Evolutionary conservation across 2,113 vertebrate species (phyloP), one percentile per base, ranked within the genome.

Genomic region (Anguilla japonica): DNA sequence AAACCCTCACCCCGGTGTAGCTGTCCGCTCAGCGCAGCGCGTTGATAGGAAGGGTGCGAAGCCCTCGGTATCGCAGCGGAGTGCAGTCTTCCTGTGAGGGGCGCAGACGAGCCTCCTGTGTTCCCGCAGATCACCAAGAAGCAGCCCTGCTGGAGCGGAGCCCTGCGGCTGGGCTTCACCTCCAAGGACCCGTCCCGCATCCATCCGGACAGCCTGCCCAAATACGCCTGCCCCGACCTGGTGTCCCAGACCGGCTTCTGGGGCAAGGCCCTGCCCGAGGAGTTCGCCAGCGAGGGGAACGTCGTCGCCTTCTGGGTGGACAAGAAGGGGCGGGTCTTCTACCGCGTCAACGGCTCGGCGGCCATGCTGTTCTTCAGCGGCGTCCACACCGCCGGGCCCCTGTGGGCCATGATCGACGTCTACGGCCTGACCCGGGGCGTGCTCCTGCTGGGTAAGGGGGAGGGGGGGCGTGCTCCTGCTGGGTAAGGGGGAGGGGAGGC

Each of bases 331-430:
- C 93, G 97, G 0, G 97, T 97, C 41, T 97, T 95, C 92, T 97
- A 99, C 92, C 96, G 97, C 26, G 96, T 99, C 90, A 99, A 99
- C 0, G 97, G 98, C 89, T 99, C 97, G 0, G 94, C 96, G 0
- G 97, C 97, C 11, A 98, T 98, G 97, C 94, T 98, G 87, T 99
- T 99, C 96, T 99, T 99, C 96, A 99, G 95, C 0, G 98, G 98
- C 90, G 97, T 96, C 88, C 97, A 57, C 86, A 96, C 97, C 0
- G 92, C 95, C 0, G 98, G 98, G 87, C 97, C 97, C 0, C 96
- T 99, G 84, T 99, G 98, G 98, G 98, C 96, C 86, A 89, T 96
- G 89, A 96, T 95, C 0, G 98, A 97, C 0, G 96, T 99, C 88
- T 99, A 99, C 0, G 98, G 98, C 85, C 93, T 96, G 87, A 96